Evolutionary conservation across 2,797 vertebrate species (phyloP).

Genomic region (Manis javanica): DNA sequence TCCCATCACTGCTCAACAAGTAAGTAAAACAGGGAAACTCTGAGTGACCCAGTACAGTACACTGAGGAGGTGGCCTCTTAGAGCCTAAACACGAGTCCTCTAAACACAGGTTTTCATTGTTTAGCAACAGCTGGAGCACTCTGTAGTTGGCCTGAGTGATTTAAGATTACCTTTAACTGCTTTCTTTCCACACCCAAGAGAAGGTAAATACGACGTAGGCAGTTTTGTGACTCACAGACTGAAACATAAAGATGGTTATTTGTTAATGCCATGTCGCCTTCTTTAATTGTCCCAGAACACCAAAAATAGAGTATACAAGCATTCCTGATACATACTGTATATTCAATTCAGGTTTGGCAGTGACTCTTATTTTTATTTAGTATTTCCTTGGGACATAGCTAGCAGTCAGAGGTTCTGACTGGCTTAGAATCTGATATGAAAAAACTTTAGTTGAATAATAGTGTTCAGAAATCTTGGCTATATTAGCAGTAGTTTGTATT

Average conservation of each 20-base stretch:
- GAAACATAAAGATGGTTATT: background rate
- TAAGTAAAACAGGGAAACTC: background rate
- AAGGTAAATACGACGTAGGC: background rate
- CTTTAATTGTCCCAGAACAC: background rate
- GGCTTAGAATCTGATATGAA: constrained; percentile 45
- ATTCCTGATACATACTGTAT: background rate
- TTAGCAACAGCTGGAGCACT: background rate
- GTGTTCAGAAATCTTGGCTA: constrained; percentile 21
- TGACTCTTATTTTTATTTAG: constrained; percentile 31
- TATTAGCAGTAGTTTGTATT: constrained; percentile 41
- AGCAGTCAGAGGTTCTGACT: constrained; percentile 45
- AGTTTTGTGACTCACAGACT: background rate
- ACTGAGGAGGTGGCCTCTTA: background rate
- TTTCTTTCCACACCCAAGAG: background rate
- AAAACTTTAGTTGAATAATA: constrained; percentile 36
- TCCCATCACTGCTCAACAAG: background rate
- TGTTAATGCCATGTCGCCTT: background rate
- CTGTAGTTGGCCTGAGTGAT: background rate
- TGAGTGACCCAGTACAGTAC: background rate
- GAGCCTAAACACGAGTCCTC: background rate
- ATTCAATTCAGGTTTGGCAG: constrained; percentile 23
- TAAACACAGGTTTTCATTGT: background rate
- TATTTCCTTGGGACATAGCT: constrained; percentile 38
- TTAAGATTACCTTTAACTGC: background rate
- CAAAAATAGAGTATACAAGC: background rate